These are phyloP conservation scores for Rhogogaster chlorosoma DNA, from an alignment of 2,888 invertebrate species.

Conservation along the genomic window DNA sequence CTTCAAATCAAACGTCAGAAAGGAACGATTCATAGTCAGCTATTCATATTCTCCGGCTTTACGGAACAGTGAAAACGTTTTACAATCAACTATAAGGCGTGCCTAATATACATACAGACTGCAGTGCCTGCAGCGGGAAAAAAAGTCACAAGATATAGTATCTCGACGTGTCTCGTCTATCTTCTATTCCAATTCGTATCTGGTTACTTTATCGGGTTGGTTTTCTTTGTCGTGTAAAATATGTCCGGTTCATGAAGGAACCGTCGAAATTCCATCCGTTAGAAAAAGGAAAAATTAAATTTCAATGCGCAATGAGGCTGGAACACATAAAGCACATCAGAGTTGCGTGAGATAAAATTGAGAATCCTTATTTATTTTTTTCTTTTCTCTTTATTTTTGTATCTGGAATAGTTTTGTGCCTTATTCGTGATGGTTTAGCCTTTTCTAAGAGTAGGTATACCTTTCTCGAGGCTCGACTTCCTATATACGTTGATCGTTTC, in stretches of 20 bases:
- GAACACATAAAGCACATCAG: not conserved
- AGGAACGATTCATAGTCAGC: not conserved
- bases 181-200: constrained; percentile 26
- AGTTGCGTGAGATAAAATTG: not conserved
- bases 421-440: not conserved
- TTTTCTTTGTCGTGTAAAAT: constrained; percentile 13
- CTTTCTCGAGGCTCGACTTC: not conserved
- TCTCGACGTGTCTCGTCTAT: not conserved
- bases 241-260: not conserved
- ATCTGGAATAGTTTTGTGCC: constrained; percentile 11
- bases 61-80: not conserved
- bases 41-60: not conserved
- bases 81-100: not conserved
- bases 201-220: constrained; percentile 13
- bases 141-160: constrained; percentile 2
- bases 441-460: not conserved
- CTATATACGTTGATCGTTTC: constrained; percentile 16
- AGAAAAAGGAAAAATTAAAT: not conserved
- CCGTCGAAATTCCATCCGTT: not conserved
- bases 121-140: not conserved
- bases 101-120: not conserved
- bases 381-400: not conserved
- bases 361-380: not conserved
- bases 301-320: not conserved
- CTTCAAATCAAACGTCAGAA: not conserved